A percentile compares a stretch with the other conserved stretches of the same genome.
Conservation (phyloP, 2,888 invertebrate genomes). For the Conomelus anceps region DNA sequence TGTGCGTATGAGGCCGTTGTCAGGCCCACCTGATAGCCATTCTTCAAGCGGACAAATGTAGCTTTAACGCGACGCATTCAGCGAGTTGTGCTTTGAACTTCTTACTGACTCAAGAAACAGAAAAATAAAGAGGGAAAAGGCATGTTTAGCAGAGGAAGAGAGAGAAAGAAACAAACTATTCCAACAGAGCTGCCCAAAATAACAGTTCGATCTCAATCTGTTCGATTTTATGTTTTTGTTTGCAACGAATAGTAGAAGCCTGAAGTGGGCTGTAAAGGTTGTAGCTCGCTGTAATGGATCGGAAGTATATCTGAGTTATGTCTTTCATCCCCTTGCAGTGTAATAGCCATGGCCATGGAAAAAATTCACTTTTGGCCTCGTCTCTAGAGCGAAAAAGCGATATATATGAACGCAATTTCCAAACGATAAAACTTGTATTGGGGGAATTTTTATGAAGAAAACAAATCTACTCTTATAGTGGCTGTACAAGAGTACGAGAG, state of each 20-base stretch:
- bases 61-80: background rate
- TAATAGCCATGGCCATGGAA: background rate
- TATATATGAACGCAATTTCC: background rate
- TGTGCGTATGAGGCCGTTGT: background rate
- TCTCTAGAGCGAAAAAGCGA: background rate
- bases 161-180: background rate
- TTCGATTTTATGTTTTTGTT: background rate
- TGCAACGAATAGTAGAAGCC: background rate
- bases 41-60: conserved; percentile 6
- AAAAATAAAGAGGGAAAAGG: background rate
- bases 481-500: too few species aligned
- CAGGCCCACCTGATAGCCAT: background rate
- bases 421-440: background rate
- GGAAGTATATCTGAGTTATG: background rate
- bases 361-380: background rate
- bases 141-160: background rate
- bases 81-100: background rate
- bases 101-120: background rate
- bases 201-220: background rate
- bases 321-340: background rate
- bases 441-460: background rate
- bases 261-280: background rate
- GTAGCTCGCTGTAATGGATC: background rate
- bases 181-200: background rate
- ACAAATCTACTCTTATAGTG: background rate